Conservation (phyloP, 1,140 invertebrate species). For the Heterodera carotae region DNA sequence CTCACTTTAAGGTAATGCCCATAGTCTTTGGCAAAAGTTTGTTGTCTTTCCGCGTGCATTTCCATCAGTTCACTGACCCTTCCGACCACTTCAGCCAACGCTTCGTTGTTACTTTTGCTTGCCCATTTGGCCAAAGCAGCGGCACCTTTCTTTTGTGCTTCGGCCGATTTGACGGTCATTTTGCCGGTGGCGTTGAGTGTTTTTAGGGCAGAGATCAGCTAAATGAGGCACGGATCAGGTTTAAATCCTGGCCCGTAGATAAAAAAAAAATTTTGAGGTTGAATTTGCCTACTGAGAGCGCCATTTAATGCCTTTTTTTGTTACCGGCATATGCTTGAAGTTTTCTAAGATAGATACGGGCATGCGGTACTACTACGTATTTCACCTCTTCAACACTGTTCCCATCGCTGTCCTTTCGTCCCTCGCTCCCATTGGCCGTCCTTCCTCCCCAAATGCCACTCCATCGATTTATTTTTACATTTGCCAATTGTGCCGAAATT, state of each 20-base stretch:
- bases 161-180: conserved; percentile 38
- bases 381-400: neutral
- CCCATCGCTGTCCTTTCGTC: neutral
- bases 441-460: neutral
- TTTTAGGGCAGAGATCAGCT: neutral
- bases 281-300: too few relatives aligned
- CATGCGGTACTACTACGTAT: too few relatives aligned
- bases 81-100: conserved; percentile 54
- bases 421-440: neutral
- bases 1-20: conserved; percentile 50
- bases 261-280: too few relatives aligned
- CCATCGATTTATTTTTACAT: neutral
- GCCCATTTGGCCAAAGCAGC: conserved; percentile 46
- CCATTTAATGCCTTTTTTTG: too few relatives aligned
- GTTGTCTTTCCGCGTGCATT: conserved; percentile 50
- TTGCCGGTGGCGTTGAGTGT: conserved; percentile 29
- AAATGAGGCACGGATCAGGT: too few relatives aligned
- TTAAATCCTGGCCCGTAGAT: too few relatives aligned
- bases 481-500: neutral
- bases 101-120: conserved; percentile 43
- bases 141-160: conserved; percentile 45
- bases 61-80: conserved; percentile 44
- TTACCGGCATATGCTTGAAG: too few relatives aligned
- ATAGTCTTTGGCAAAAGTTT: conserved; percentile 47
- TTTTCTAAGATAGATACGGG: too few relatives aligned